Evolutionary conservation across 1,140 invertebrate species (phyloP).

Genomic region (Drosophila subpulchrella): DNA sequence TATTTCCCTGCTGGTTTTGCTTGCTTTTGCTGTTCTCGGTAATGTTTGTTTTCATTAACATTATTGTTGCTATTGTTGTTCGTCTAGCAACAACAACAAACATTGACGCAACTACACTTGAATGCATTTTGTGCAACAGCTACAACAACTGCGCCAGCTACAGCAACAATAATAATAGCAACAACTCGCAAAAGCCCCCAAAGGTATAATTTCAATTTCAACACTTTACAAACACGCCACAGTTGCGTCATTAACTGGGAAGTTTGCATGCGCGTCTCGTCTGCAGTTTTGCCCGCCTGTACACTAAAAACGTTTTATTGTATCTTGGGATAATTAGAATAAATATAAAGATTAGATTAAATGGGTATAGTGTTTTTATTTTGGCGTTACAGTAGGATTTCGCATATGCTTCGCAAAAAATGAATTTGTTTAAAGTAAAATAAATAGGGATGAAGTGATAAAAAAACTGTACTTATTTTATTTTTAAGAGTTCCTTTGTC

Average conservation of each 20-base stretch:
- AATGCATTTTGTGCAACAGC: conserved; percentile 57
- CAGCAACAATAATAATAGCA: conserved; percentile 30
- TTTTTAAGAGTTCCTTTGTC: too few species aligned
- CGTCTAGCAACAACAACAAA: conserved; percentile 19
- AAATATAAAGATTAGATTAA: background rate
- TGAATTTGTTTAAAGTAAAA: too few species aligned
- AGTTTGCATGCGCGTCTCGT: conserved; percentile 76
- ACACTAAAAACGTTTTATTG: conserved; percentile 2
- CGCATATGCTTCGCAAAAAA: too few species aligned
- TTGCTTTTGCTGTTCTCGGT: conserved; percentile 31
- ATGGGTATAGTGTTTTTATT: background rate
- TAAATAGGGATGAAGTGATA: too few species aligned
- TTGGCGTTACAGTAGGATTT: too few species aligned
- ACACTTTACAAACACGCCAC: conserved; percentile 81
- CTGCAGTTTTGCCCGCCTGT: conserved; percentile 29
- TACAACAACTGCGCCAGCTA: conserved; percentile 19
- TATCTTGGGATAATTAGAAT: background rate
- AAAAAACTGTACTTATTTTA: too few species aligned
- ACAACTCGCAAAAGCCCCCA: conserved; percentile 53
- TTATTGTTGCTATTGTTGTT: conserved; percentile 64
- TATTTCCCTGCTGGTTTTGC: background rate
- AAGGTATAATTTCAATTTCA: conserved; percentile 83
- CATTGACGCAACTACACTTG: conserved; percentile 54
- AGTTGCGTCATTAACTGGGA: conserved; percentile 81
- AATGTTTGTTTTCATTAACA: conserved; percentile 74